Evolutionary conservation across 2,888 invertebrate genomes (phyloP), one percentile per base, ranked within the genome.

Genomic region (Melitaea athalia): DNA sequence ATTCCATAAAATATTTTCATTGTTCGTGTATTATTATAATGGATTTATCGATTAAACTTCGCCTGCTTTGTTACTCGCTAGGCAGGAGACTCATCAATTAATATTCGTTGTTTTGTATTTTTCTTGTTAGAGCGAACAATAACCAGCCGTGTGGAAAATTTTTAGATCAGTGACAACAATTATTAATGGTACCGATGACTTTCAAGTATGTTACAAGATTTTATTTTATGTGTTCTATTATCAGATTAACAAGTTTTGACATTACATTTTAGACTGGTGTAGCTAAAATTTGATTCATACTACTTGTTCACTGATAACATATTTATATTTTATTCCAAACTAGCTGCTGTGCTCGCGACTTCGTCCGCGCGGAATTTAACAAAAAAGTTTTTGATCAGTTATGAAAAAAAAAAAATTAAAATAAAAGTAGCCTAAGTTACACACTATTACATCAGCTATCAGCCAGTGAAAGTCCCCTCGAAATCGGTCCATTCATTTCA

Each of bases 71-170:
- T 55, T 55, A 31, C n/a, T 77, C 78, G 79, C 59, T 31, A 43
- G 50, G 59, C 64, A 59, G 57, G 59, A 42, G 50, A 59, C 38
- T 59, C 52, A 65, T 68, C 68, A 60, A 68, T 71, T 71, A 66
- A 68, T 68, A 68, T 71, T 66, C 60, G 63, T 71, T 66, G 66
- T 71, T 68, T 71, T 70, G 52, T 70, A 65, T 47, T 71, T 68
- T 66, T 68, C 66, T 63, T 63, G 52, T 33, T 68, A 42, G 55
- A 71, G 63, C 63, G 68, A 63, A 62, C 64, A 55, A 65, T 65
- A 60, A 43, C 55, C 66, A 55, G 60, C 63, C 66, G 66, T 59
- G 55, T 52, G 66, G 66, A 71, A 71, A 66, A 57, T 66, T 68
- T 38, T 60, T 66, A 50, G 53, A 55, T 55, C 53, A 31, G 33